A percentile compares a stretch with the other conserved stretches of the same genome.
These are phyloP conservation scores for Bufo gargarizans DNA, from an alignment of 2,113 vertebrate species.

Conservation along the genomic window DNA sequence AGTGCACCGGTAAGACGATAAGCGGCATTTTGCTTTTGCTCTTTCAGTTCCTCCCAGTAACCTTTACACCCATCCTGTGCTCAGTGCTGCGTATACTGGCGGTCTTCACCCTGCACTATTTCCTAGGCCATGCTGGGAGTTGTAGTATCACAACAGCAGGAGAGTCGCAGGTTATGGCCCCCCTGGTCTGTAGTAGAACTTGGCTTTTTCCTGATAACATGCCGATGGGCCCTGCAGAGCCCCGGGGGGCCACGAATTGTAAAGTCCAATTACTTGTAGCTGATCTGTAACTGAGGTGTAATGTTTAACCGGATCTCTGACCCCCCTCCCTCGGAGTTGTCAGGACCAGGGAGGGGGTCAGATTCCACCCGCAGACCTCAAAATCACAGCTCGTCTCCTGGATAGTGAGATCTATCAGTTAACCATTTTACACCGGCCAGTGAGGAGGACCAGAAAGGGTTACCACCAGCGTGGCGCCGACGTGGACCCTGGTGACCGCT, in stretches of 20 bases:
- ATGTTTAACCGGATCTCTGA: background rate
- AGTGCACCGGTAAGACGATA: constrained; percentile 15
- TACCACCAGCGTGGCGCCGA: background rate
- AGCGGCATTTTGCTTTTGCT: background rate
- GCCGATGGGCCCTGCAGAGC: background rate
- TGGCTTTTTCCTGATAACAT: background rate
- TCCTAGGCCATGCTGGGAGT: background rate
- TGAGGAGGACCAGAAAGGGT: too few relatives aligned
- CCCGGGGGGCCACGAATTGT: background rate
- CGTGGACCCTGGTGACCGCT: background rate
- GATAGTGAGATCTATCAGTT: background rate
- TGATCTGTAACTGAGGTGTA: constrained; percentile 22
- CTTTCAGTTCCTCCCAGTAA: background rate
- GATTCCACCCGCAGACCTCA: background rate
- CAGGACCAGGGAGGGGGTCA: background rate
- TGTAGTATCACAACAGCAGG: background rate
- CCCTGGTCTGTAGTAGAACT: background rate
- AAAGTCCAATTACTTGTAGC: background rate
- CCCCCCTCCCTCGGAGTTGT: background rate
- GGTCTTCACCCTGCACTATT: background rate
- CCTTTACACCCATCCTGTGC: background rate
- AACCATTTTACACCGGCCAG: background rate
- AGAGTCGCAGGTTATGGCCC: background rate
- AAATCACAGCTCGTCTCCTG: background rate
- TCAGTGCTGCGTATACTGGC: background rate